These are phyloP conservation scores for Epirrita christyi DNA, from an alignment of 2,888 invertebrate species.

Conservation along the genomic window DNA sequence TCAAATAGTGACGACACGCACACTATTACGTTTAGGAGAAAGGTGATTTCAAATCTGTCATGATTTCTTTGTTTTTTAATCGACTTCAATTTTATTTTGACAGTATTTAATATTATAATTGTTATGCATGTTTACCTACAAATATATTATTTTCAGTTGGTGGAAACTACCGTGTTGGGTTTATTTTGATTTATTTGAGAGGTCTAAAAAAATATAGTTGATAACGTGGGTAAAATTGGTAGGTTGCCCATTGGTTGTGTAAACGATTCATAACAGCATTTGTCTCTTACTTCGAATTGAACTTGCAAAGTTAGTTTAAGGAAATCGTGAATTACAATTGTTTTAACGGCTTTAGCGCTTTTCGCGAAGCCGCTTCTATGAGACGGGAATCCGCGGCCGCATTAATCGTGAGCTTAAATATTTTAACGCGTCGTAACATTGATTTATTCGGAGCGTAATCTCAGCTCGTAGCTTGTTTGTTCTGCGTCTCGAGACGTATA, in stretches of 20 bases:
- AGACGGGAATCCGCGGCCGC: conserved; percentile 68
- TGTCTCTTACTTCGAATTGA: conserved; percentile 10
- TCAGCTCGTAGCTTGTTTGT: conserved; percentile 82
- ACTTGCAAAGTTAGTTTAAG: conserved; percentile 22
- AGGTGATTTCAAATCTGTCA: no score
- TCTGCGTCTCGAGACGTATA: conserved; percentile 79
- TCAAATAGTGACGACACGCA: no score
- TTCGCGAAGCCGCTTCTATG: conserved; percentile 60
- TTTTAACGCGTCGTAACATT: conserved; percentile 84
- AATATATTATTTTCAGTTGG: no score
- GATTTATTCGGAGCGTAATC: conserved; percentile 83
- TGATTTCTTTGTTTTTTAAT: no score
- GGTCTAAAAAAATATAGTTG: not conserved
- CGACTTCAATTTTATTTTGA: no score
- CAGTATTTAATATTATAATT: no score
- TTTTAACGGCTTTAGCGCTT: conserved; percentile 27
- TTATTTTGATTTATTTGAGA: not conserved
- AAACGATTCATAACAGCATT: conserved; percentile 6
- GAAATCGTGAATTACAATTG: conserved; percentile 34
- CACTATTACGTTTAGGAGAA: no score
- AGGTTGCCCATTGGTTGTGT: not conserved
- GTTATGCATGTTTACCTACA: no score
- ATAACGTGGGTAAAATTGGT: not conserved
- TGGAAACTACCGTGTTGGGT: no score
- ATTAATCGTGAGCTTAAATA: conserved; percentile 84